Evolutionary conservation across 2,797 vertebrate species (phyloP), one percentile per base, ranked within the genome.

Genomic region (Artibeus jamaicensis): DNA sequence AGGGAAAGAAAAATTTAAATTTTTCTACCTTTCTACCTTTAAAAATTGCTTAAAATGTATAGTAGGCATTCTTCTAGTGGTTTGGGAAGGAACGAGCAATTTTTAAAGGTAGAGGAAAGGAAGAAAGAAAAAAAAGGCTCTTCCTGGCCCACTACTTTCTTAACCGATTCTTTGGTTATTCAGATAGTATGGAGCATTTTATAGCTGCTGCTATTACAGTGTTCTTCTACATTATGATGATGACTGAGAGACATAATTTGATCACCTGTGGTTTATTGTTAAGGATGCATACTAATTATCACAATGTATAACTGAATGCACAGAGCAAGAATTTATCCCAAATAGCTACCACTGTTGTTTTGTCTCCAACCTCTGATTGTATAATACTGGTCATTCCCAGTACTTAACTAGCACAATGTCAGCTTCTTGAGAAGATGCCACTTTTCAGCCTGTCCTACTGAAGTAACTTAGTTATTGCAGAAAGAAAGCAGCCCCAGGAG

Each of bases 191-290:
- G 26, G 22, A 39, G 29, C n/a, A 89, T 94, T 96, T 84, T 76
- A 48, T n/a, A 87, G 5, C n/a, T 71, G 37, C 48, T 74, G 48
- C 55, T 96, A 26, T 70, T 88, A 67, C 14, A 59, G 37, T 21
- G 19, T 29, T 55, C 37, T 89, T 71, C 53, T 70, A 55, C 11
- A 10, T 90, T 88, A 57, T 29, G 26, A n/a, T 42, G 48, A 48
- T 94, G 93, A 62, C 57, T 82, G 65, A 86, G 22, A 90, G 32
- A 59, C 48, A 83, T 79, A 68, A 70, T 79, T 93, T 71, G 86
- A 71, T 78, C 62, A 46, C 79, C 83, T 86, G 24, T 48, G 79
- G 86, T 57, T 85, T 62, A 90, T 32, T 42, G 10, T 92, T 74
- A 76, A 73, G 50, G 50, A 78, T 22, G 16, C 32, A 68, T 74